A percentile compares a stretch with the other conserved stretches of the same genome.
Evolutionary conservation across 2,888 invertebrate genomes (phyloP).

Genomic region (Bembecia ichneumoniformis): DNA sequence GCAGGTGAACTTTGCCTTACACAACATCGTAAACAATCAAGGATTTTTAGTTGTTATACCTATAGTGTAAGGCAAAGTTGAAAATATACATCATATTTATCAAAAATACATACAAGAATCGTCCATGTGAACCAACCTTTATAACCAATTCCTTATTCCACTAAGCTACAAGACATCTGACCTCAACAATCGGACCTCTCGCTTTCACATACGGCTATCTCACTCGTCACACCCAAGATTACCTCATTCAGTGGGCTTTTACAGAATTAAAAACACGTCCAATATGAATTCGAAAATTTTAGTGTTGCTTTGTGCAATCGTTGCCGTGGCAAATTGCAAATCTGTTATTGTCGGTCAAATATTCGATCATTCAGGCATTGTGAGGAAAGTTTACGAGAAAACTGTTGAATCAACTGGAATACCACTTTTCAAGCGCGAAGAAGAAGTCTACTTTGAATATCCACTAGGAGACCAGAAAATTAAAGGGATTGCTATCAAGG

Average conservation of each 20-base stretch:
- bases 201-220: neutral
- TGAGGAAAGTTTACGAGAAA: constrained; percentile 40
- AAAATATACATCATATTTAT: too few relatives aligned
- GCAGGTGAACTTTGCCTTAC: too few relatives aligned
- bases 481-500: constrained; percentile 57
- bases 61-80: too few relatives aligned
- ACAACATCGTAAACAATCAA: too few relatives aligned
- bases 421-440: constrained; percentile 39
- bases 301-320: constrained; percentile 21
- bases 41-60: too few relatives aligned
- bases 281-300: constrained; percentile 29
- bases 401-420: constrained; percentile 24
- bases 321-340: constrained; percentile 25
- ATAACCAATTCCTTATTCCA: neutral
- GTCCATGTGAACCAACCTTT: constrained; percentile 4
- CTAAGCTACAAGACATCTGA: constrained; percentile 15
- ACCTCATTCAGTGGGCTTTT: constrained; percentile 3
- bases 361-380: constrained; percentile 29
- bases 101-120: neutral
- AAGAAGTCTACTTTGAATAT: constrained; percentile 41
- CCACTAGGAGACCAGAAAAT: constrained; percentile 41
- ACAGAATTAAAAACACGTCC: neutral
- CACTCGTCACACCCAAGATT: constrained; percentile 4
- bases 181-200: constrained; percentile 12
- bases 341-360: constrained; percentile 47